phyloP scores from a whole-genome alignment of 2,797 vertebrate genomes.

The Thalassophryne amazonica region DNA sequence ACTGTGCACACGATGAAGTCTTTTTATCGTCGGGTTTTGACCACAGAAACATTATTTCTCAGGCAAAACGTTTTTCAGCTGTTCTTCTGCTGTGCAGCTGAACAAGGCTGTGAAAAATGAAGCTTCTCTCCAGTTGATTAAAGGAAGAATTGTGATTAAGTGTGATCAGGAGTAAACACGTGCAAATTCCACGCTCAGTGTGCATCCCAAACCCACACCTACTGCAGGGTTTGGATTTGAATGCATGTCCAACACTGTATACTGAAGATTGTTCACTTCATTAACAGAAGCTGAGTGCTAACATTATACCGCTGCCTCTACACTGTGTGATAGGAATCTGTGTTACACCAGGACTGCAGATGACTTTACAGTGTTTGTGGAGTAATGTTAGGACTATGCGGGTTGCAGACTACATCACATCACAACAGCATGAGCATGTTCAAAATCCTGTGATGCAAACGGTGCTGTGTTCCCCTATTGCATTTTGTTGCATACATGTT shows the following conservation, averaged over 20 bases:
- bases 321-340: no score
- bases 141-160: conserved; percentile 70
- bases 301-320: no score
- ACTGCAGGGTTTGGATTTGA: not conserved
- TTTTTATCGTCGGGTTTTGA: conserved; percentile 2
- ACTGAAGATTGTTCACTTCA: conserved; percentile 11
- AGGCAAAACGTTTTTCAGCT: no score
- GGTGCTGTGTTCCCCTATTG: no score
- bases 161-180: conserved; percentile 52
- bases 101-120: conserved; percentile 58
- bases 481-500: no score
- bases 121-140: conserved; percentile 51
- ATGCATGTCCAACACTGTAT: conserved; percentile 1
- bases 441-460: no score
- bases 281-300: conserved; percentile 5
- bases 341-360: no score
- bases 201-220: conserved; percentile 7
- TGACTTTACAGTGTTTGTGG: no score
- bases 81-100: conserved; percentile 36
- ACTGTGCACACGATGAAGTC: no score
- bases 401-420: no score
- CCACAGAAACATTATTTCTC: conserved; percentile 12
- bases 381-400: no score
- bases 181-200: conserved; percentile 24
- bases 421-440: no score